Percentiles rank a stretch among this genome's conserved stretches.
Conservation (phyloP, 2,888 invertebrate species). For the Sepioteuthis lessoniana region DNA sequence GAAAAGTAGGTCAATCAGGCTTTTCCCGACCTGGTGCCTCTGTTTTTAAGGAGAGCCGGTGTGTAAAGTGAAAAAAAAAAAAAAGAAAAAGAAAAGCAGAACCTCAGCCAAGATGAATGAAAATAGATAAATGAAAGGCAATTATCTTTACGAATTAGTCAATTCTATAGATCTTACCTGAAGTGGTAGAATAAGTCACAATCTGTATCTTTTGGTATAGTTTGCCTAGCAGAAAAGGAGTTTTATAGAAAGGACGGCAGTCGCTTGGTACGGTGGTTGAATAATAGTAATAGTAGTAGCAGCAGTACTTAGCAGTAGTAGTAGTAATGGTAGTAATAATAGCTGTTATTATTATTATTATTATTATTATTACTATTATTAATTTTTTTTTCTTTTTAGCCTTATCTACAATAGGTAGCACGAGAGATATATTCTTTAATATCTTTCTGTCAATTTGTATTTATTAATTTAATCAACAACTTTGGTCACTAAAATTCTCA, state of each 20-base stretch:
- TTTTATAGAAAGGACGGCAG: neutral
- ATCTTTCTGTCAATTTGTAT: neutral
- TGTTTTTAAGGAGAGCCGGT: conserved; percentile 15
- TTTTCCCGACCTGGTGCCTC: conserved; percentile 11
- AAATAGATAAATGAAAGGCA: neutral
- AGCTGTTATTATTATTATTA: too few species aligned
- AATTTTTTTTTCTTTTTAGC: neutral
- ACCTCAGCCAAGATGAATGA: neutral
- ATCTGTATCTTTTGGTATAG: neutral
- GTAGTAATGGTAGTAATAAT: neutral
- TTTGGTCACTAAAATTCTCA: too few species aligned
- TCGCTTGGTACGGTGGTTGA: conserved; percentile 14
- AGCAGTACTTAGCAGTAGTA: neutral
- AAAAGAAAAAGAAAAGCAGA: neutral
- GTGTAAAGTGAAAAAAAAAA: neutral
- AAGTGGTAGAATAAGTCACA: neutral
- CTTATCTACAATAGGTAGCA: neutral
- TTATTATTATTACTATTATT: neutral
- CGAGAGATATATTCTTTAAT: neutral
- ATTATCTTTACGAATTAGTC: neutral
- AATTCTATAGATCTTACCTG: neutral
- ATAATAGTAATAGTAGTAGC: neutral
- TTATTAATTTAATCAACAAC: too few species aligned
- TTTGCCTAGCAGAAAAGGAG: neutral
- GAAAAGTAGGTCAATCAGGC: neutral